phyloP scores from a whole-genome alignment of 2,888 invertebrate genomes.

The Drosophila gaucha region DNA sequence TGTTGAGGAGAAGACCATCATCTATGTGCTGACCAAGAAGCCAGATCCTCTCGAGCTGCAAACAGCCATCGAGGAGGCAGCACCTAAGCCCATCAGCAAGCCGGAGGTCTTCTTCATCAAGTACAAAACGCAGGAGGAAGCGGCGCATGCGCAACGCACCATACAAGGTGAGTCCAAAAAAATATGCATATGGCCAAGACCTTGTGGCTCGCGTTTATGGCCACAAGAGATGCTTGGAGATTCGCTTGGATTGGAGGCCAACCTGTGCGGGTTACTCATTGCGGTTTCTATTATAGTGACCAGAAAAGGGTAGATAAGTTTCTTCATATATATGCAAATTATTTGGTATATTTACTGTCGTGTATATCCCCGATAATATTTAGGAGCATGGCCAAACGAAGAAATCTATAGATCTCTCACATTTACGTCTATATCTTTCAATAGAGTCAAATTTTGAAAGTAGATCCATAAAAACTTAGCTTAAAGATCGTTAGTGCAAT shows the following conservation, averaged over 20 bases:
- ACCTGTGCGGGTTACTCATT: constrained; percentile 20
- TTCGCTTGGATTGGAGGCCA: constrained; percentile 23
- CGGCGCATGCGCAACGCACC: constrained; percentile 83
- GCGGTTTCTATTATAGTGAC: neutral
- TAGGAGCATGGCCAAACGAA: too few species aligned
- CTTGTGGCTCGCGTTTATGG: constrained; percentile 33
- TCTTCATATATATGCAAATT: too few species aligned
- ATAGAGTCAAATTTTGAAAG: too few species aligned
- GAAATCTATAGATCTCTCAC: too few species aligned
- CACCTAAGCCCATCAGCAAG: constrained; percentile 82
- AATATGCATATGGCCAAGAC: constrained; percentile 43
- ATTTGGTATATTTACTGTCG: too few species aligned
- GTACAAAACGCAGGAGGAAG: constrained; percentile 84
- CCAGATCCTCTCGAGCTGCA: constrained; percentile 82
- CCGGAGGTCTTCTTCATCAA: constrained; percentile 85
- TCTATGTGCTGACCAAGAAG: constrained; percentile 84
- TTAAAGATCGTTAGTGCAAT: too few species aligned
- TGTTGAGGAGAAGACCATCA: constrained; percentile 84
- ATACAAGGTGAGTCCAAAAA: constrained; percentile 82
- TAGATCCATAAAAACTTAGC: too few species aligned
- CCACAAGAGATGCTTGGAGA: neutral
- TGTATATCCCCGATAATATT: too few species aligned
- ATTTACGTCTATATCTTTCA: too few species aligned
- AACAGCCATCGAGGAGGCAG: constrained; percentile 76
- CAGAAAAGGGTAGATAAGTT: neutral